Conservation (phyloP, 2,113 vertebrate genomes). For the Raphicerus campestris region DNA sequence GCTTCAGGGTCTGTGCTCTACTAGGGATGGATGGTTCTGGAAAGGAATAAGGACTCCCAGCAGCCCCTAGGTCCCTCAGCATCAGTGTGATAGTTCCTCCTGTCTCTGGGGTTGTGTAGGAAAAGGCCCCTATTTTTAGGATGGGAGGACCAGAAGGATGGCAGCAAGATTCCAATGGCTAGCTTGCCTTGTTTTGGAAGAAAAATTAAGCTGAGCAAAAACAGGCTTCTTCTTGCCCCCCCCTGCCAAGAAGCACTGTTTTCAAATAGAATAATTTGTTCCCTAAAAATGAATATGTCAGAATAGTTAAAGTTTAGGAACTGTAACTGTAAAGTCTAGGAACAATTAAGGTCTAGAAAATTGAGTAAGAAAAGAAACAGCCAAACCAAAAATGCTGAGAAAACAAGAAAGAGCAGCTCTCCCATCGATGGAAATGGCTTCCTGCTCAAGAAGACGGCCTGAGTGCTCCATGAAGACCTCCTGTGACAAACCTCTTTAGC, state of each 20-base stretch:
- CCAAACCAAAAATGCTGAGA: background rate
- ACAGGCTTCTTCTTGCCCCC: background rate
- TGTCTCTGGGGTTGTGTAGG: background rate
- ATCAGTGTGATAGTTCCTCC: conserved; percentile 41
- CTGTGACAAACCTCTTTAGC: background rate
- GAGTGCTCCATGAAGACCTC: background rate
- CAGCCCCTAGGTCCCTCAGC: conserved; percentile 46
- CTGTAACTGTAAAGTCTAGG: conserved; percentile 66
- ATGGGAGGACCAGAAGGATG: background rate
- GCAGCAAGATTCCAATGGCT: background rate
- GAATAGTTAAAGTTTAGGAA: conserved; percentile 75
- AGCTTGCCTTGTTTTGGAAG: background rate
- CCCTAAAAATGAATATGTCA: conserved; percentile 76
- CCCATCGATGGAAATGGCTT: background rate
- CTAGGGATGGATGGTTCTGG: background rate
- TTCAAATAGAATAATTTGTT: conserved; percentile 78
- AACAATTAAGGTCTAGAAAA: conserved; percentile 2
- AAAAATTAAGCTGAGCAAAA: background rate
- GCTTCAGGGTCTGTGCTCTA: background rate
- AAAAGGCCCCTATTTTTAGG: conserved; percentile 30
- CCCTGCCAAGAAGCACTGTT: background rate
- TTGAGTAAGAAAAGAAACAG: conserved; percentile 60
- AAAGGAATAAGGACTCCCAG: conserved; percentile 6
- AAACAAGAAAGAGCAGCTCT: background rate
- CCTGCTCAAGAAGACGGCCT: background rate